Evolutionary conservation across 1,140 invertebrate species (phyloP).

Genomic region (Procambarus virginalis): DNA sequence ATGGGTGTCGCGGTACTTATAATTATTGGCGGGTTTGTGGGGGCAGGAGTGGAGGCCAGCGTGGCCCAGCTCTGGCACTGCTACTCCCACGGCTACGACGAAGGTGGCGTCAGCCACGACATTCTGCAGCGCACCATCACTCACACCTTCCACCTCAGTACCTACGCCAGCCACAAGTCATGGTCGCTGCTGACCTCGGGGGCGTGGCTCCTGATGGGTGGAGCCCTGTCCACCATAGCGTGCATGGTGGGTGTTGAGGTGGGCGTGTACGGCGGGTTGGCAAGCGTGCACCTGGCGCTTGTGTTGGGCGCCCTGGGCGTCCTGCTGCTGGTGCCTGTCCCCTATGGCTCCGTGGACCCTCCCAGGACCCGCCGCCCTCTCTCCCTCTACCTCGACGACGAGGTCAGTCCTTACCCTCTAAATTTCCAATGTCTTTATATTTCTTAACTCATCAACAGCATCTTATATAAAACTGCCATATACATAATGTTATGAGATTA

Average conservation of each 20-base stretch:
- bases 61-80: conserved; percentile 61
- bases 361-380: conserved; percentile 51
- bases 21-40: conserved; percentile 27
- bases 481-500: too few species aligned
- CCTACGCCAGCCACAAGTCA: conserved; percentile 36
- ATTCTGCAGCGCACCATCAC: conserved; percentile 55
- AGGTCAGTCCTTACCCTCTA: conserved; percentile 18
- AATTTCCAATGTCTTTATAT: not conserved
- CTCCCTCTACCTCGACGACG: conserved; percentile 55
- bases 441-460: too few species aligned
- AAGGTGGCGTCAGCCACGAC: conserved; percentile 50
- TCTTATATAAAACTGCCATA: too few species aligned
- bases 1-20: conserved; percentile 27
- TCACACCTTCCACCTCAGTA: conserved; percentile 51
- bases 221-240: conserved; percentile 24
- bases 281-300: conserved; percentile 31
- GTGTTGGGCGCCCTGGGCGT: conserved; percentile 15
- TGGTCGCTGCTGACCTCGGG: conserved; percentile 48
- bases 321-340: conserved; percentile 36
- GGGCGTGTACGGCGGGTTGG: conserved; percentile 34
- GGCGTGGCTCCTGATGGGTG: conserved; percentile 28
- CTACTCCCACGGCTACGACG: conserved; percentile 48
- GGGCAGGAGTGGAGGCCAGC: conserved; percentile 37
- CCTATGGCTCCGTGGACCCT: conserved; percentile 56
- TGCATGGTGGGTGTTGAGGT: conserved; percentile 27